Evolutionary conservation across 2,113 vertebrate genomes (phyloP).

Genomic region (Hippocampus barbouri): DNA sequence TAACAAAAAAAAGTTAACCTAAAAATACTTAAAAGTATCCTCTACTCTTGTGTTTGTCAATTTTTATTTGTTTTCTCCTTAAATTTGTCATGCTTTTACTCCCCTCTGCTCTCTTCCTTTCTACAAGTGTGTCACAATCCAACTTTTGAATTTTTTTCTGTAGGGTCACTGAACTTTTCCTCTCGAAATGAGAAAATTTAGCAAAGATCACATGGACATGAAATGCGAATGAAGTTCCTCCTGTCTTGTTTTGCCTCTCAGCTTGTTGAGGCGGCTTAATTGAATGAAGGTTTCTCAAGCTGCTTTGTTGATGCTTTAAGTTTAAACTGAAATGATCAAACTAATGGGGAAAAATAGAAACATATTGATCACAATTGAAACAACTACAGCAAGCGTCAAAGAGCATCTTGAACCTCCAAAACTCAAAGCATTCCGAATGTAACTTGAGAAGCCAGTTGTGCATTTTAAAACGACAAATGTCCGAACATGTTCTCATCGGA

Average conservation of each 20-base stretch:
- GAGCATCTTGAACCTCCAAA: background rate
- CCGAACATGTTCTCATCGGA: background rate
- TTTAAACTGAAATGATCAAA: background rate
- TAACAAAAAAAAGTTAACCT: constrained; percentile 53
- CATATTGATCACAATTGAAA: background rate
- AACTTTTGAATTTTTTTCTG: constrained; percentile 31
- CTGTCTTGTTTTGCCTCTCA: background rate
- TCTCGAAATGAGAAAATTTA: constrained; percentile 9
- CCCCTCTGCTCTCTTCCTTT: constrained; percentile 14
- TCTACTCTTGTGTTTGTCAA: constrained; percentile 25
- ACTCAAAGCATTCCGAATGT: background rate
- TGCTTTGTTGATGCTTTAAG: constrained; percentile 13
- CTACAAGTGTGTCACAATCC: constrained; percentile 22
- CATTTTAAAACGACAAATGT: background rate
- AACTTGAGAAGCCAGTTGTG: background rate
- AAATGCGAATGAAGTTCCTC: constrained; percentile 24
- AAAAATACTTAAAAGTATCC: constrained; percentile 66
- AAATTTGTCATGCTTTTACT: constrained; percentile 24
- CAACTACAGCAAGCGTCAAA: background rate
- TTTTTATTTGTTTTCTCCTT: constrained; percentile 49
- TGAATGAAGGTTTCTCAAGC: constrained; percentile 20
- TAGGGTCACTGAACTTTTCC: constrained; percentile 4
- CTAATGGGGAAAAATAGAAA: background rate
- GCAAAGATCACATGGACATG: constrained; percentile 24
- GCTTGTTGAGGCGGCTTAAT: constrained; percentile 24